Evolutionary conservation across 2,888 invertebrate species (phyloP).

Genomic region (Parnassius glacialis): DNA sequence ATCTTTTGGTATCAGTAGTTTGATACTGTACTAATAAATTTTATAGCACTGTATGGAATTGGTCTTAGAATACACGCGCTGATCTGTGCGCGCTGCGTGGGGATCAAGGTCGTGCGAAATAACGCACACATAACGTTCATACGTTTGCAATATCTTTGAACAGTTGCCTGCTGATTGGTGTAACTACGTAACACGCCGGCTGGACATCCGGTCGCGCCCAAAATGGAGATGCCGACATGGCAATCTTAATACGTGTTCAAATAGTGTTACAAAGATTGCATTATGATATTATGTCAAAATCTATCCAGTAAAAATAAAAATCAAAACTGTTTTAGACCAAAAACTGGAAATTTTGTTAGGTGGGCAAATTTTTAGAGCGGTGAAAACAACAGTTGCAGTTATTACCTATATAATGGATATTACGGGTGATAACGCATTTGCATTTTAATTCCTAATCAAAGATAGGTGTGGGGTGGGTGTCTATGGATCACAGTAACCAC

Average conservation of each 20-base stretch:
- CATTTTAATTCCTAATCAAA: too few relatives aligned
- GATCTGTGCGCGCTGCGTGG: conserved; percentile 63
- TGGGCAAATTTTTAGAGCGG: too few relatives aligned
- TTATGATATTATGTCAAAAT: neutral
- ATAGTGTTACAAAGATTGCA: conserved; percentile 13
- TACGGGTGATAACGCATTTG: too few relatives aligned
- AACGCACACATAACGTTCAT: conserved; percentile 40
- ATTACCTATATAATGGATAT: too few relatives aligned
- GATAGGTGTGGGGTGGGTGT: too few relatives aligned
- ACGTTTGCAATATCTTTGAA: conserved; percentile 45
- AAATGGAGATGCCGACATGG: conserved; percentile 37
- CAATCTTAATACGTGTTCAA: conserved; percentile 23
- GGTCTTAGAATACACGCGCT: conserved; percentile 68
- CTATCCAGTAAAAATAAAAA: too few relatives aligned
- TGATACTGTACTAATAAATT: conserved; percentile 9
- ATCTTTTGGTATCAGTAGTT: too few relatives aligned
- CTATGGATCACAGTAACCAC: too few relatives aligned
- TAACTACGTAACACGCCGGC: conserved; percentile 42
- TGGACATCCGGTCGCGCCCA: conserved; percentile 61
- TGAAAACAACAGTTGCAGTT: too few relatives aligned
- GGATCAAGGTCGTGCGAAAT: conserved; percentile 74
- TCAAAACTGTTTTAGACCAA: too few relatives aligned
- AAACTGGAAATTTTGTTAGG: too few relatives aligned
- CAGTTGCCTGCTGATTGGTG: conserved; percentile 48
- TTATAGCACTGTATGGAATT: conserved; percentile 43